Percentiles rank a stretch among this genome's conserved stretches.
These are phyloP conservation scores for Chromoteleia sp. DNA, from an alignment of 2,888 invertebrate genomes.

Conservation along the genomic window DNA sequence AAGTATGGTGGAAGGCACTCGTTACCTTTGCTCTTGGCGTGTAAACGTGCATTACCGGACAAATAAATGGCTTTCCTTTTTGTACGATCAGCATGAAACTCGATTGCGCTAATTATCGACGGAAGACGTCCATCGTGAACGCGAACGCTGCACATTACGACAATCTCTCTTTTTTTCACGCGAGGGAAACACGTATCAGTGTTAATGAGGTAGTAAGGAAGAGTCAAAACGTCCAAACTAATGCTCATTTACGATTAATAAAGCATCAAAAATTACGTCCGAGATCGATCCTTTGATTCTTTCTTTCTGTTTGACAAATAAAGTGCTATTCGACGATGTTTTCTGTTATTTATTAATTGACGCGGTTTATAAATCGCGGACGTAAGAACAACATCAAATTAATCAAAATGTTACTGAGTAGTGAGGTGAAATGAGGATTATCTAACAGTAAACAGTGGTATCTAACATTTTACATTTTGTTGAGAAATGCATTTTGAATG, in stretches of 20 bases:
- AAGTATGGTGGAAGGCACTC: constrained; percentile 55
- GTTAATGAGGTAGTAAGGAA: constrained; percentile 41
- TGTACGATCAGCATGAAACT: constrained; percentile 67
- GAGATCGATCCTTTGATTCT: too few species aligned
- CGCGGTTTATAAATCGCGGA: too few species aligned
- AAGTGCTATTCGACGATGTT: too few species aligned
- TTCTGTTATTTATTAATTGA: too few species aligned
- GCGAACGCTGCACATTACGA: constrained; percentile 59
- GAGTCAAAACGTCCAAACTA: constrained; percentile 14
- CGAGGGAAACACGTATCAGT: constrained; percentile 24
- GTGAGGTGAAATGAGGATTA: too few species aligned
- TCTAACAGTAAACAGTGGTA: too few species aligned
- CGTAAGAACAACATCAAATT: too few species aligned
- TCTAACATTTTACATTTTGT: too few species aligned
- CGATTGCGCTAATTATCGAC: constrained; percentile 71
- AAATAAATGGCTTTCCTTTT: constrained; percentile 70
- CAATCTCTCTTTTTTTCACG: constrained; percentile 47
- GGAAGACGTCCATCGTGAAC: constrained; percentile 67
- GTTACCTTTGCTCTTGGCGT: constrained; percentile 66
- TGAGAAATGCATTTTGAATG: too few species aligned
- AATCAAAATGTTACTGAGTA: too few species aligned
- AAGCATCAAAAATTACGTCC: constrained; percentile 26
- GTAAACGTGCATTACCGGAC: constrained; percentile 68
- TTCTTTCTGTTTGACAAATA: too few species aligned
- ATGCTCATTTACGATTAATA: constrained; percentile 24